Evolutionary conservation across 2,888 invertebrate species (phyloP), one percentile per base, ranked within the genome.

Genomic region (Drosophila fulvimacula): DNA sequence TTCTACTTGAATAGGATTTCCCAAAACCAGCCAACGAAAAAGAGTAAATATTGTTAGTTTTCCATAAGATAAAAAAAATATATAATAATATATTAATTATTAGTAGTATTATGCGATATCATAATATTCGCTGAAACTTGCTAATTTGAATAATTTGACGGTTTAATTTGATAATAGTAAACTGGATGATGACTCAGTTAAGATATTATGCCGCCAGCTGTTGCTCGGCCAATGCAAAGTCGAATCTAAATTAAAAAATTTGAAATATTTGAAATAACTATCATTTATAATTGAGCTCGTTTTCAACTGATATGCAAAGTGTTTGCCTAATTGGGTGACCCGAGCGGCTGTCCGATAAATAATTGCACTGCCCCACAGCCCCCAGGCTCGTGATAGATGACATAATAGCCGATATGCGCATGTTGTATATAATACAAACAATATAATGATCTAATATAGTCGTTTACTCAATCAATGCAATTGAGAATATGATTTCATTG

Each of bases 401-500:
- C 82, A 79, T 82, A 85, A 84, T 74, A 53, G 6, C 38, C 32
- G 30, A 27, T 36, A 38, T 52, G 38, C 41, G 61, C 42, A 11
- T 17, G 48, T 52, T 5, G 17, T 48, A 15, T 41, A 49, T 41
- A 59, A 30, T 58, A 46, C 60, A 53, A 27, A 63, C 42, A 52
- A 10, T 36, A 30, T 49, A 59, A 71, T 82, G 90, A 73, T 82
- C 77, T 79, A 79, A 88, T 85, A 58, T 73, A 79, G 80, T 62
- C 48, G 48, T 64, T 67, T 44, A 10, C n/a, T 48, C 53, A 85
- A 88, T 88, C 87, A 80, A 85, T 85, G 89, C 90, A 88, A 67
- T 80, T 83, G 67, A 46, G 51, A 77, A 69, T 65, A 86, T 88
- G 83, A 85, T 86, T 85, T 75, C 87, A 88, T 82, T 69, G 44